Percentiles rank a stretch among this genome's conserved stretches.
Evolutionary conservation across 2,113 vertebrate genomes (phyloP).

Genomic region (Chiloscyllium plagiosum): DNA sequence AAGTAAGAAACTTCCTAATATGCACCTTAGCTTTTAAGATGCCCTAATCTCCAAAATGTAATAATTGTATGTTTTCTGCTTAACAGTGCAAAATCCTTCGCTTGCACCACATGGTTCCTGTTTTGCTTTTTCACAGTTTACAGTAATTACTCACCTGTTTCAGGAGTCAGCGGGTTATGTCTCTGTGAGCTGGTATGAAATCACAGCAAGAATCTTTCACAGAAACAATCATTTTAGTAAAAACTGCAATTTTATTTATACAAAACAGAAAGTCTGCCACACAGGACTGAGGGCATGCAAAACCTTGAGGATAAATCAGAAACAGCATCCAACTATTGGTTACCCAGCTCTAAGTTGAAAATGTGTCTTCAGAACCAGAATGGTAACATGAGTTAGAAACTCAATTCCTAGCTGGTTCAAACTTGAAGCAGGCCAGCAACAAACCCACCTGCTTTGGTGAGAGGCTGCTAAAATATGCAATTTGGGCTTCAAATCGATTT

Average conservation of each 20-base stretch:
- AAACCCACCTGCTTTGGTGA: not conserved
- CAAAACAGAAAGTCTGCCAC: not conserved
- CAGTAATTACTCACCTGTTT: conserved; percentile 33
- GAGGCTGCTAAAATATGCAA: not conserved
- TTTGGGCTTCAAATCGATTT: not conserved
- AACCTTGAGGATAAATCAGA: not conserved
- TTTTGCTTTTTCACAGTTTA: conserved; percentile 6
- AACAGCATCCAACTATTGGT: not conserved
- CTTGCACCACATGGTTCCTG: not conserved
- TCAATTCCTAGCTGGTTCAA: not conserved
- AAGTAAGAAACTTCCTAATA: not conserved
- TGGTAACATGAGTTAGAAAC: not conserved
- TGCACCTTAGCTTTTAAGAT: not conserved
- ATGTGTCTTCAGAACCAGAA: not conserved
- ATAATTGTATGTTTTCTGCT: not conserved
- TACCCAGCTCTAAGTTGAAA: not conserved
- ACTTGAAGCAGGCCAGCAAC: not conserved
- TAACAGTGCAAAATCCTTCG: not conserved
- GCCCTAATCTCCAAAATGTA: not conserved
- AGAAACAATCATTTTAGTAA: conserved; percentile 18
- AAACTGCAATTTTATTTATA: conserved; percentile 31
- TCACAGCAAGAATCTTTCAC: not conserved
- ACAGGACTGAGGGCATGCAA: not conserved
- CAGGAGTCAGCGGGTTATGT: not conserved
- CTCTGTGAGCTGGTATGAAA: not conserved